phyloP scores from a whole-genome alignment of 2,797 vertebrate species.

The Eleutherodactylus coqui region DNA sequence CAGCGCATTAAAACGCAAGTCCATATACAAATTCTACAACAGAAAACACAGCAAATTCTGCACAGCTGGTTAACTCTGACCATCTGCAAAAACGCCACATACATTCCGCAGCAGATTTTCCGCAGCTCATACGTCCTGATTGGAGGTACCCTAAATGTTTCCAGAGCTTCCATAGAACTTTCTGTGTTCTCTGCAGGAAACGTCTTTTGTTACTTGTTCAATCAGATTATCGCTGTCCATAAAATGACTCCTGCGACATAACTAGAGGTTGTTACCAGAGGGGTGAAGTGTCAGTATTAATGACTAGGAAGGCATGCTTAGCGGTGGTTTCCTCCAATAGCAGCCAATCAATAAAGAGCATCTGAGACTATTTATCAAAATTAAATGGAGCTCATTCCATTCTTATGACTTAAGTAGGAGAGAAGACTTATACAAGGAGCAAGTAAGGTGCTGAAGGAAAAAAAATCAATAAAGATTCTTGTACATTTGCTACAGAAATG shows the following conservation, averaged over 20 bases:
- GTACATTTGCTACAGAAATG: slow-evolving; percentile 41
- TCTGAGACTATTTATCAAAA: slow-evolving; percentile 61
- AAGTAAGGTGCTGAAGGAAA: not conserved
- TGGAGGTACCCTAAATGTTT: not conserved
- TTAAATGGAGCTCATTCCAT: slow-evolving; percentile 58
- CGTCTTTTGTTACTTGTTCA: slow-evolving; percentile 45
- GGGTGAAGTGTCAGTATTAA: slow-evolving; percentile 55
- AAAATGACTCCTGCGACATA: not conserved
- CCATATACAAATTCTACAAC: too few species aligned
- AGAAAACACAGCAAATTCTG: too few species aligned
- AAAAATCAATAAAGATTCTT: slow-evolving; percentile 40
- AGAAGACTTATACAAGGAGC: slow-evolving; percentile 42
- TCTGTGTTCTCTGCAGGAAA: slow-evolving; percentile 34
- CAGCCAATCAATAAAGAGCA: slow-evolving; percentile 57
- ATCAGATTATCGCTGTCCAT: slow-evolving; percentile 52
- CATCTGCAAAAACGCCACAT: too few species aligned
- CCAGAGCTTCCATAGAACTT: slow-evolving; percentile 39
- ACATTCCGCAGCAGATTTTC: too few species aligned
- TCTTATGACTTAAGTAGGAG: slow-evolving; percentile 53
- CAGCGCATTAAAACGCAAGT: too few species aligned
- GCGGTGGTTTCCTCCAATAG: slow-evolving; percentile 14
- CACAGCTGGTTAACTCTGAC: too few species aligned
- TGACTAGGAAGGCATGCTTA: slow-evolving; percentile 57
- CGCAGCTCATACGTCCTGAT: too few species aligned
- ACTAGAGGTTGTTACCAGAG: slow-evolving; percentile 31